These are phyloP conservation scores for Aegotheles bennettii DNA, from an alignment of 2,113 vertebrate genomes.

Conservation along the genomic window DNA sequence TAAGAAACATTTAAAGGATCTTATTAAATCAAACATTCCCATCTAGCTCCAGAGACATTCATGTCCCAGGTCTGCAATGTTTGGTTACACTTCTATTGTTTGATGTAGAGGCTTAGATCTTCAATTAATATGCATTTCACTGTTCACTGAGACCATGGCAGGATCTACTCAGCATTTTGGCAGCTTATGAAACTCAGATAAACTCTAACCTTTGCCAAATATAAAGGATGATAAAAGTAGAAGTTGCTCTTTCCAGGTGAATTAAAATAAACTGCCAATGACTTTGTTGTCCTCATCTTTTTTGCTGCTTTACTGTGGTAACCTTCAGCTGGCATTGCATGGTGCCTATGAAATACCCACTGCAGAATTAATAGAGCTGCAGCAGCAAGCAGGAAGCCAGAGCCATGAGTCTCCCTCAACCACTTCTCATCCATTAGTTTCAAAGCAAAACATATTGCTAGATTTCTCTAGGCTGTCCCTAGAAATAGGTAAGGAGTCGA, in stretches of 20 bases:
- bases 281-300: neutral
- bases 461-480: neutral
- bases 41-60: constrained; percentile 17
- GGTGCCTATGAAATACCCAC: neutral
- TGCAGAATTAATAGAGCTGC: neutral
- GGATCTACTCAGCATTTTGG: constrained; percentile 19
- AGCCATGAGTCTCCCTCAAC: neutral
- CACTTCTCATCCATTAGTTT: neutral
- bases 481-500: neutral
- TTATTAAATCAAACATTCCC: constrained; percentile 36
- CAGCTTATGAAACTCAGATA: constrained; percentile 24
- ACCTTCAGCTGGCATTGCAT: neutral
- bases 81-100: constrained; percentile 9
- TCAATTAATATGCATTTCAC: constrained; percentile 49
- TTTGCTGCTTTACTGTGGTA: constrained; percentile 19
- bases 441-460: neutral
- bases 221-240: constrained; percentile 11
- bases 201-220: constrained; percentile 40
- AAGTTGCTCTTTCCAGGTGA: neutral
- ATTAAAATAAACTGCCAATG: constrained; percentile 8
- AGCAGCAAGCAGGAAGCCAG: neutral
- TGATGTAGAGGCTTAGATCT: constrained; percentile 40
- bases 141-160: constrained; percentile 17
- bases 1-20: constrained; percentile 50
- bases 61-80: neutral